Evolutionary conservation across 2,888 invertebrate genomes (phyloP).

Genomic region (Linnaemya vulpina): DNA sequence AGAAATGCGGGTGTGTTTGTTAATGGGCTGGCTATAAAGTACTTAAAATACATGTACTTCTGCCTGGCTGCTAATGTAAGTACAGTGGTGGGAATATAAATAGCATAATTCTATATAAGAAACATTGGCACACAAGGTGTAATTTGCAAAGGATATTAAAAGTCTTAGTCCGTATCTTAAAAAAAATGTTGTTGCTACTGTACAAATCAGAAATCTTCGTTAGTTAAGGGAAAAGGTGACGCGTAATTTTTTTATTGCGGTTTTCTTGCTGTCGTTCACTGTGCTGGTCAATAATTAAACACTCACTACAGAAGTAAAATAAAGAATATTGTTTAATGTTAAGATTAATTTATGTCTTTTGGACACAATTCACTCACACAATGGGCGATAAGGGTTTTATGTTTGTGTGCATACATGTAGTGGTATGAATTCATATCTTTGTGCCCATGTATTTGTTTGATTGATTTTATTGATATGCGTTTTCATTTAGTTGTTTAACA

Average conservation of each 20-base stretch:
- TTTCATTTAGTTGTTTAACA: conserved; percentile 29
- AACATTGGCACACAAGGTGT: background rate
- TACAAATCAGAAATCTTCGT: background rate
- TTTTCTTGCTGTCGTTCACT: conserved; percentile 26
- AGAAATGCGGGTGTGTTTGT: conserved; percentile 48
- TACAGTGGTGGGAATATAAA: conserved; percentile 8
- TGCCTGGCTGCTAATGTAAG: background rate
- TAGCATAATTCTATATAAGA: background rate
- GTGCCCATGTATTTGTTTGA: conserved; percentile 5
- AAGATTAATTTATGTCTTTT: conserved; percentile 49
- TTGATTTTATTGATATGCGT: conserved; percentile 37
- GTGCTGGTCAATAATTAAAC: conserved; percentile 28
- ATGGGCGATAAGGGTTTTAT: conserved; percentile 41
- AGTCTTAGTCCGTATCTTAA: background rate
- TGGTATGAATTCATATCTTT: background rate
- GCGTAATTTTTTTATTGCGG: conserved; percentile 20
- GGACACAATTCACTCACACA: conserved; percentile 21
- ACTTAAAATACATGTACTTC: conserved; percentile 27
- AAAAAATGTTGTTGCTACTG: background rate
- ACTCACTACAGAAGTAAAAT: background rate
- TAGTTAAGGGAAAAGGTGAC: conserved; percentile 1
- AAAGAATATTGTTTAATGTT: conserved; percentile 20
- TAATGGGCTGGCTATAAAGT: conserved; percentile 27
- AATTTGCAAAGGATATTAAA: background rate
- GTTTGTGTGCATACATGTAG: background rate